Evolutionary conservation across 2,113 vertebrate genomes (phyloP), one percentile per base, ranked within the genome.

Genomic region (Zapus hudsonius): DNA sequence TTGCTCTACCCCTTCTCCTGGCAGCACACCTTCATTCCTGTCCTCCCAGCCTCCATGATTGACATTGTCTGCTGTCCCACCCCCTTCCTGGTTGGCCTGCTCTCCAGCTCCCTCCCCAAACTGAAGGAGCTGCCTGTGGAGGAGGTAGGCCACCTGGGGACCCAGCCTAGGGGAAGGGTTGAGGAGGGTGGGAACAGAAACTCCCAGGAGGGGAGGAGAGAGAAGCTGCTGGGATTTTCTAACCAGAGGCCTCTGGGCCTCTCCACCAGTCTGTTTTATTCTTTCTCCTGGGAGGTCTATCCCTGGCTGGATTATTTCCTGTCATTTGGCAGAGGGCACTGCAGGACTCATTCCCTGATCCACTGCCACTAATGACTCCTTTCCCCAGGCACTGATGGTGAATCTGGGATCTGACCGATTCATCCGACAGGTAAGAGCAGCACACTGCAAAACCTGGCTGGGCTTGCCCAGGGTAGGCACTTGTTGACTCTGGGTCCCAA

Each of bases 11-110:
- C 99, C 7, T 99, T 99, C 98, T 99, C 99, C 96, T 99, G 99
- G 99, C 99, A 99, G 96, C 99, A 99, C 97, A 99, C 99, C 96
- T 99, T 99, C 98, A 99, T 99, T 96, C 99, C 99, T 0, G 99
- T 99, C 36, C 98, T 99, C 61, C 99, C 99, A 1, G 98, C 99
- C 17, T 99, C 99, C 96, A 99, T 99, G 99, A 98, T 99, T 93
- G 99, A 99, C 97, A 99, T 99, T 0, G 99, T 99, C 94, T 99
- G 99, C 98, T 99, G 99, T 95, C 99, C 99, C 64, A 99, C 99
- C 0, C 99, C 99, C 44, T 99, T 99, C 98, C 98, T 99, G 96
- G 99, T 99, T 92, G 99, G 99, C 75, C 98, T 99, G 97, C 98
- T 99, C 86, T 99, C 99, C 98, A 99, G 98, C 96, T 99, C 99